A percentile compares a stretch with the other conserved stretches of the same genome.
phyloP scores from a whole-genome alignment of 2,797 vertebrate genomes.

The Melanotaenia pygmaea region DNA sequence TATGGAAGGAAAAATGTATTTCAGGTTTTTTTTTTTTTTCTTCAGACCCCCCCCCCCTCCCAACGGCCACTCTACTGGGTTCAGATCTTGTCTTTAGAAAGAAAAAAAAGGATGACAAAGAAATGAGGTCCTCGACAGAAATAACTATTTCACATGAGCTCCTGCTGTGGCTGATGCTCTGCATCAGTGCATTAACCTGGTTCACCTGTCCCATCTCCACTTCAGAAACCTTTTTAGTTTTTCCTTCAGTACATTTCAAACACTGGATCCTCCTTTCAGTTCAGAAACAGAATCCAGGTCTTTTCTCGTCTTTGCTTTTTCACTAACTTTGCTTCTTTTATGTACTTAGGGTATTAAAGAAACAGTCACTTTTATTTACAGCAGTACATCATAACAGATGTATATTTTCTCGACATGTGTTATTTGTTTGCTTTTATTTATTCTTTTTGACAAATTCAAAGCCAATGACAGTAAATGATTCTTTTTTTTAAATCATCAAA shows the following conservation, averaged over 20 bases:
- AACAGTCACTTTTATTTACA: too few species aligned
- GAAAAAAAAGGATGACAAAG: not conserved
- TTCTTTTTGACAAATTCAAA: too few species aligned
- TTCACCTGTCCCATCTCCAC: slow-evolving; percentile 29
- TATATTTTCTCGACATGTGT: too few species aligned
- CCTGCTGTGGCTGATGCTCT: slow-evolving; percentile 8
- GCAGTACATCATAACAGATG: too few species aligned
- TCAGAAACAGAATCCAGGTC: slow-evolving; percentile 29
- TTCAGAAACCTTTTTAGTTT: slow-evolving; percentile 35
- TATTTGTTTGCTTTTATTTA: too few species aligned
- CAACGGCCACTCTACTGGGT: too few species aligned
- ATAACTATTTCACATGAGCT: slow-evolving; percentile 1
- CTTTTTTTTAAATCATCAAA: too few species aligned
- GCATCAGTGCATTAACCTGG: slow-evolving; percentile 16
- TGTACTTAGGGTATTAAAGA: not conserved
- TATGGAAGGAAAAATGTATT: too few species aligned
- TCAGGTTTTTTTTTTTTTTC: too few species aligned
- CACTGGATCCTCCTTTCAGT: not conserved
- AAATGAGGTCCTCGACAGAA: slow-evolving; percentile 1
- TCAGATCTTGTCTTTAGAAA: slow-evolving; percentile 2
- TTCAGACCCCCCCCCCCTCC: too few species aligned
- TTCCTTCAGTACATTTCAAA: slow-evolving; percentile 23
- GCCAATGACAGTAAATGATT: too few species aligned
- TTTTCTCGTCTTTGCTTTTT: slow-evolving; percentile 9
- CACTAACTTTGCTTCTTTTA: not conserved